phyloP scores from a whole-genome alignment of 2,113 vertebrate genomes.

The Dromas ardeola region DNA sequence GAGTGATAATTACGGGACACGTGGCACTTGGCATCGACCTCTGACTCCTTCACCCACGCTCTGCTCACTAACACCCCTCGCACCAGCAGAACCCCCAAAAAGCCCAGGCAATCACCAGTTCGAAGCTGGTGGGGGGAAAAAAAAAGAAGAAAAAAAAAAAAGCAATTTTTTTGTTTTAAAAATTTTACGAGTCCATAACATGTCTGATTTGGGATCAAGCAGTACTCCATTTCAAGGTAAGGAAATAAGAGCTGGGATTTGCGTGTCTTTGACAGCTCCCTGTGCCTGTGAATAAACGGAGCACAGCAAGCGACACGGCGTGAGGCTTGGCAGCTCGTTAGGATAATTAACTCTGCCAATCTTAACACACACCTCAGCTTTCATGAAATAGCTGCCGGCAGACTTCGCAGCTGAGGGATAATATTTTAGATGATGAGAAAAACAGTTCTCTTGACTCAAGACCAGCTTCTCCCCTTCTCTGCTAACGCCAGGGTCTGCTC shows the following conservation, averaged over 20 bases:
- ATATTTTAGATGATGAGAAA: neutral
- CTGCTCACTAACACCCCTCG: neutral
- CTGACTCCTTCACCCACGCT: neutral
- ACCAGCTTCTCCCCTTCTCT: neutral
- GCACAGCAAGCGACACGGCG: rapidly evolving
- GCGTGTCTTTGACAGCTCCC: neutral
- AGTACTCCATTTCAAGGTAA: neutral
- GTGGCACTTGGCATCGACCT: neutral
- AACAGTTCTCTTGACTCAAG: neutral
- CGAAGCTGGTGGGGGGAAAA: rapidly evolving
- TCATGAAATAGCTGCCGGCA: neutral
- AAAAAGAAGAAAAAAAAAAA: no score
- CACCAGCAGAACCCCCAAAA: neutral
- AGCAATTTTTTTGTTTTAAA: neutral
- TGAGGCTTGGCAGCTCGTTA: neutral
- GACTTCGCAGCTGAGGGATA: neutral
- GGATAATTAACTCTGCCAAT: neutral
- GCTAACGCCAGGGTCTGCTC: neutral
- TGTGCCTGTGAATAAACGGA: rapidly evolving
- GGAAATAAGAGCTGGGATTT: neutral
- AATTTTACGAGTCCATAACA: neutral
- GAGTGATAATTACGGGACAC: neutral
- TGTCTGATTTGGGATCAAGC: neutral
- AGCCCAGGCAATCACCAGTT: neutral
- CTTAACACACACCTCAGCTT: neutral